Conservation (phyloP, 1,140 invertebrate species). For the Drosophila nigrodunni region DNA sequence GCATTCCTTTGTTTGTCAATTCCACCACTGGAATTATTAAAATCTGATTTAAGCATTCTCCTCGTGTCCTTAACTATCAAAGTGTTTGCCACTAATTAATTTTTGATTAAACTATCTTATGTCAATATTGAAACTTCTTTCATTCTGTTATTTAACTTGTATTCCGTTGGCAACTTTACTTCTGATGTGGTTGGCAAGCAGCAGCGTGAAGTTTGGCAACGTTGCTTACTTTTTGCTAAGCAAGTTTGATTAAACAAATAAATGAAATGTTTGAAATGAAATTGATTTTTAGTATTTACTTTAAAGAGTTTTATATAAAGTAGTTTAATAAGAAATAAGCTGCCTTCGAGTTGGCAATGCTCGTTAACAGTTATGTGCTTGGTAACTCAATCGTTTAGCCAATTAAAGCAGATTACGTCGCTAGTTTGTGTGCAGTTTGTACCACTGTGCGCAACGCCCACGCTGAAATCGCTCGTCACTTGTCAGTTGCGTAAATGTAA, state of each 20-base stretch:
- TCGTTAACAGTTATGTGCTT: not conserved
- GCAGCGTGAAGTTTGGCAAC: not conserved
- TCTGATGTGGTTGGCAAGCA: not conserved
- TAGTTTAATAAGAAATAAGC: no score
- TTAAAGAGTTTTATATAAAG: no score
- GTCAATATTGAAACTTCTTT: not conserved
- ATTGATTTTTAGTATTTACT: no score
- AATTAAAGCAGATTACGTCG: not conserved
- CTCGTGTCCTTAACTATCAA: not conserved
- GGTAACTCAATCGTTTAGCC: conserved; percentile 10
- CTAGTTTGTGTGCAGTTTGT: conserved; percentile 1
- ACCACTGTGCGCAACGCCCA: conserved; percentile 60
- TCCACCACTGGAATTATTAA: not conserved
- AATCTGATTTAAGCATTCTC: conserved; percentile 2
- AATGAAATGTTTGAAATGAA: no score
- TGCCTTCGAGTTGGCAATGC: not conserved
- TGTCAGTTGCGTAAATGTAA: conserved; percentile 75
- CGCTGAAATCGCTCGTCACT: conserved; percentile 58
- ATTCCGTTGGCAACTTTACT: not conserved
- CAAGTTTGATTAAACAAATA: no score
- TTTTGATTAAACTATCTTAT: conserved; percentile 2
- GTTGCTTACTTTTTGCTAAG: no score
- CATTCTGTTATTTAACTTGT: not conserved
- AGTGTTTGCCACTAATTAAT: conserved; percentile 6
- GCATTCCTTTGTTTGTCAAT: conserved; percentile 10